Base-by-base conservation (phyloP, 2,113 vertebrate genomes). In the Perca schrenkii region DNA sequence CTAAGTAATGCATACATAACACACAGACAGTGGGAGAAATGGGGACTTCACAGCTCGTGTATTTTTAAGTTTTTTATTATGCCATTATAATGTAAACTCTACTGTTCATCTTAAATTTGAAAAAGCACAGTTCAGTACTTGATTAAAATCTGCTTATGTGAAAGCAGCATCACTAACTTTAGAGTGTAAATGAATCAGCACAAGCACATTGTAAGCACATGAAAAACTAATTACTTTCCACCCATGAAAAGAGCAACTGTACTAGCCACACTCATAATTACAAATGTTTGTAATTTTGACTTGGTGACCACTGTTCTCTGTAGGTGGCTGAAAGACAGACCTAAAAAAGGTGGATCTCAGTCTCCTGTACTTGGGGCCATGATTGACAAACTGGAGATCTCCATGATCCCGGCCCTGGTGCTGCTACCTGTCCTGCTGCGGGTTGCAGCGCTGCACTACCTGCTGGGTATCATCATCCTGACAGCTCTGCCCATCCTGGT, bases 341-440 rank as follows among this genome's bases (percentile, higher is more conserved):
- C 94, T 82, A 91, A 93, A 17, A 91, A 93, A 17, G 88, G 94
- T 3, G 95, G 96, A 67, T 92, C 94, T 28, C 92, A 96, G 58
- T 95, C 92, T 50, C 93, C 94, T 19, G 94, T 96, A 16, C 86
- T 93, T 16, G 95, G 93, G 34, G 94, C 95, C 0, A 61, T 97
- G 19, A 94, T 90, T 0, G 97, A 97, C 84, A 95, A 96, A 25
- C 84, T 98, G 52, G 97, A 99, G 34, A 75, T 98, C 77, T 97
- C 97, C 78, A 92, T 98, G 75, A 80, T 99, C 22, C 98, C 97
- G 0, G 97, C 97, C 0, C 95, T 99, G 25, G 25, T 98, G 13
- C 93, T 99, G 40, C 94, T 99, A 56, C 98, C 98, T 0, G 80
- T 97, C 25, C 93, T 97, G 65, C 95, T 99, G 6, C 96, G 94